Evolutionary conservation across 2,113 vertebrate species (phyloP), one percentile per base, ranked within the genome.

Genomic region (Siniperca knerii): DNA sequence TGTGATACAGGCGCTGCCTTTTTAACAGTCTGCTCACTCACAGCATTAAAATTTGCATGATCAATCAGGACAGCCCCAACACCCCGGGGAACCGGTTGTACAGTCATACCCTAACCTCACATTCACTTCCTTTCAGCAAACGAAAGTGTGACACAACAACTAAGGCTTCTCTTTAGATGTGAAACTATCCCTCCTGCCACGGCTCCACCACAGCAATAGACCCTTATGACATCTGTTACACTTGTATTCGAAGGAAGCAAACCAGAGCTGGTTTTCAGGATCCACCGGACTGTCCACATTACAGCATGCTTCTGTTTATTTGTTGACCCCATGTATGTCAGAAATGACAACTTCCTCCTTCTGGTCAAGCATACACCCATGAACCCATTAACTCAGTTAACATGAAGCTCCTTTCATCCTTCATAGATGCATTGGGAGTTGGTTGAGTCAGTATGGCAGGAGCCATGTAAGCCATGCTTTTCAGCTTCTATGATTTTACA

Each of bases 21-120:
- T 35, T 52, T 42, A 48, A 33, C 21, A 50, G 37, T 42, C 48
- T 12, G 1, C 29, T 42, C 29, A 3, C 18, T 72, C 46, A 15
- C 35, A 66, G 40, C 37, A 46, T 68, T 64, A 23, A 81, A 11
- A 77, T 78, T 16, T 61, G 21, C 37, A 79, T 42, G 9, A 73
- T 65, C 62, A 58, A 62, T 67, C 52, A 48, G 1, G 35, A 42
- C 44, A 42, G 37, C 37, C 18, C 3, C 29, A 29, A 29, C 29
- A 29, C 29, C 29, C 29, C 29, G 29, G 29, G 55, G 16, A 37
- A 35, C 8, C 1, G 4, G 55, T 48, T 37, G 20, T 10, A 16
- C 4, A 65, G 21, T 75, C 21, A 48, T 8, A 11, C 33, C 23
- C 16, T 65, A 18, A 13, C 40, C 7, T 52, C 15, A 15, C 0